Evolutionary conservation across 1,140 invertebrate species (phyloP).

Genomic region (Triops longicaudatus): DNA sequence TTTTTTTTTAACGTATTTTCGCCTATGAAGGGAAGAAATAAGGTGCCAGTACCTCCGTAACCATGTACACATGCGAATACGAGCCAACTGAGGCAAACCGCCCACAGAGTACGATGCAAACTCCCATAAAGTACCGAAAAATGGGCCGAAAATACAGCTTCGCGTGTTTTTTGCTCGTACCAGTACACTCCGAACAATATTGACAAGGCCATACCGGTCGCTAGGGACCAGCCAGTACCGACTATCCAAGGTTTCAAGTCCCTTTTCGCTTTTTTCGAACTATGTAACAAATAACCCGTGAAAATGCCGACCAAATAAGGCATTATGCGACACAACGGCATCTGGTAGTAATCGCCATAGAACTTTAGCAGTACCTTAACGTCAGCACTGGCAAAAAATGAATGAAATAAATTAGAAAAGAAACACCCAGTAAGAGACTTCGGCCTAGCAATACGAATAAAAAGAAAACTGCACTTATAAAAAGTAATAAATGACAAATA

Average conservation of each 20-base stretch:
- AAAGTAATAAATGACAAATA: too few species aligned
- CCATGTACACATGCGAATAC: conserved; percentile 68
- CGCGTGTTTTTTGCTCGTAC: conserved; percentile 34
- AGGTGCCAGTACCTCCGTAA: conserved; percentile 49
- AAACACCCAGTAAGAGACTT: too few species aligned
- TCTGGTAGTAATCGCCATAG: conserved; percentile 39
- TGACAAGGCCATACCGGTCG: conserved; percentile 43
- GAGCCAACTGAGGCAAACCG: conserved; percentile 54
- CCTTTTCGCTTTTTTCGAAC: not conserved
- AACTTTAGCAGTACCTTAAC: too few species aligned
- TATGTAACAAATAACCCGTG: conserved; percentile 21
- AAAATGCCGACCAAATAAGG: conserved; percentile 28
- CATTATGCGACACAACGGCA: conserved; percentile 51
- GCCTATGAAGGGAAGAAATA: too few species aligned
- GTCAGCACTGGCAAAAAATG: too few species aligned
- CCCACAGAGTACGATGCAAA: conserved; percentile 52
- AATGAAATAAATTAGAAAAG: too few species aligned
- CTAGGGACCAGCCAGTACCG: conserved; percentile 47
- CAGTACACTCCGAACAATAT: conserved; percentile 49
- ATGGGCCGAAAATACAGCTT: too few species aligned
- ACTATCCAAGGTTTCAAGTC: conserved; percentile 28
- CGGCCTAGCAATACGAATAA: too few species aligned
- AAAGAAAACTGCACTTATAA: too few species aligned
- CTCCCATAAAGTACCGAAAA: conserved; percentile 53
- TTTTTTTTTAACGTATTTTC: not conserved